These are phyloP conservation scores for Acanthaster planci DNA, from an alignment of 35 echinoderm and acorn worm species.

Conservation along the genomic window DNA sequence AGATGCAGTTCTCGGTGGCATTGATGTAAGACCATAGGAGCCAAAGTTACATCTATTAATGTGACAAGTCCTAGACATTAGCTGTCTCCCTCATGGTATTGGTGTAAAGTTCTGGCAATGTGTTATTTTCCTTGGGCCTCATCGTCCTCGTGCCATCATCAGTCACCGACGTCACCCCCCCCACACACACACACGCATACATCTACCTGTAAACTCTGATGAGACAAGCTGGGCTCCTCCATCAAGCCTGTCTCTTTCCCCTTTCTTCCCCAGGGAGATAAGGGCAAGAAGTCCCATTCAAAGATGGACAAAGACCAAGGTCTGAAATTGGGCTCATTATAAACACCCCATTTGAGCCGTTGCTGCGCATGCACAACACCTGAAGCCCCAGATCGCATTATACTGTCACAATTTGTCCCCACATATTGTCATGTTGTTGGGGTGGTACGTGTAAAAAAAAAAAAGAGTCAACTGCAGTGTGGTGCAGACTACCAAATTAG, in stretches of 20 bases:
- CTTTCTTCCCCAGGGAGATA: neutral
- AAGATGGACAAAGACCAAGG: neutral
- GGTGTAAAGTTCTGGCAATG: neutral
- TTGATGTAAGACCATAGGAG: slow-evolving; percentile 3
- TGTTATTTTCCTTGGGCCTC: slow-evolving; percentile 1
- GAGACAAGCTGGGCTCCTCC: neutral
- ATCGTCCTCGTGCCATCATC: neutral
- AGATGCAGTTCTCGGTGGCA: neutral
- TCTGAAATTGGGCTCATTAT: slow-evolving; percentile 1
- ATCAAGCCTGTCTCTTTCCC: neutral
- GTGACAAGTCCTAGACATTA: slow-evolving; percentile 29
- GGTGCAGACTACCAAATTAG: neutral
- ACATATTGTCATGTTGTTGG: neutral
- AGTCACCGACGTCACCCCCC: neutral
- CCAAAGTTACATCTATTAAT: slow-evolving; percentile 21
- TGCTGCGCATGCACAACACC: too few relatives aligned
- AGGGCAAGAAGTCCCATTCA: neutral
- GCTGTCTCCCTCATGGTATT: neutral
- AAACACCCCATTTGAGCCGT: neutral
- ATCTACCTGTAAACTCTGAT: slow-evolving; percentile 5
- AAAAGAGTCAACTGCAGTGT: neutral
- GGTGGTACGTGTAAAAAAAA: neutral
- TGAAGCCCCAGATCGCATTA: neutral
- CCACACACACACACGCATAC: neutral
- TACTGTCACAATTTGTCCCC: neutral